Evolutionary conservation across 1,140 invertebrate species (phyloP), one percentile per base, ranked within the genome.

Genomic region (Drosophila repleta): DNA sequence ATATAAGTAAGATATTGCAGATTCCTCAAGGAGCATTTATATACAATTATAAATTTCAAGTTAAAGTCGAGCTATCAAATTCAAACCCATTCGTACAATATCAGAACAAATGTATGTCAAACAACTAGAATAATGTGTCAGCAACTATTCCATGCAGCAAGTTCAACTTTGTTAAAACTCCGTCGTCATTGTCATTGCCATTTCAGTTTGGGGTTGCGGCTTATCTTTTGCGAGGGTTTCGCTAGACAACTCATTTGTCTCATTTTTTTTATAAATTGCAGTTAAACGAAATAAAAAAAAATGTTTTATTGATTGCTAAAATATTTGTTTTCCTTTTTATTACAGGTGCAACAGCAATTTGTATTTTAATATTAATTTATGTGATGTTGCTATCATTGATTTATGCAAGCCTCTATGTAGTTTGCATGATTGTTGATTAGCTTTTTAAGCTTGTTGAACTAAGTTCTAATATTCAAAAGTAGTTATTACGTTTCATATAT

Each of bases 311-410:
- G 35, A 35, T 17, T 3, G 18, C 46, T 32, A 41, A 35, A 37
- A 53, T 20, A 32, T 8, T 18, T n/a, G 2, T 5, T 15, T 21
- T 24, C 0, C 11, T 24, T 24, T 51, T 43, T 67, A 43, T 21
- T 21, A 15, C 26, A 29, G 21, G 20, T 29, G 37, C 21, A 35
- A 46, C 60, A 53, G 21, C 48, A 51, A 68, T 62, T 61, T 61
- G 46, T 53, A 53, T 45, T n/a, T n/a, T 18, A 20, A 43, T 46
- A 63, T 69, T 52, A 53, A 70, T 70, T 63, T 57, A 70, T 70
- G 68, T 58, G 61, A 64, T 43, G 57, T 51, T 64, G 24, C 45
- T 56, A 70, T 57, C 61, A 39, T 26, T 71, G 45, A 57, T 71
- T 71, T 71, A 65, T 71, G 26, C 11, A 15, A 51, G 15, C 48